Evolutionary conservation across 2,113 vertebrate genomes (phyloP), one percentile per base, ranked within the genome.

Genomic region (Semicossyphus pulcher): DNA sequence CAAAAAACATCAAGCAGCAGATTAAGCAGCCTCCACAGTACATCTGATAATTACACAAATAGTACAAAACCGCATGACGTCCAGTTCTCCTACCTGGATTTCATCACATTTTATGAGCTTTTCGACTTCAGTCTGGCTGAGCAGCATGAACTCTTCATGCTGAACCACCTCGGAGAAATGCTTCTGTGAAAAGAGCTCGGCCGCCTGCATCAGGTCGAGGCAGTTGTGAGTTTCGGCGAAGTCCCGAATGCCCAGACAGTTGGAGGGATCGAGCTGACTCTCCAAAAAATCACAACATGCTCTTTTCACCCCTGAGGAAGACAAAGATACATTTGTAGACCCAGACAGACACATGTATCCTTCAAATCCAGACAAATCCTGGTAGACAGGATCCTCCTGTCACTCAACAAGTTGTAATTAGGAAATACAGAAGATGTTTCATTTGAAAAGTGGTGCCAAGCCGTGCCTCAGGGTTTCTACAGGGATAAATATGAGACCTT

Each of bases 201-300:
- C 98, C 1, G 97, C 98, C 89, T 96, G 96, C 97, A 98, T 97
- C 89, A 99, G 92, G 89, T 99, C 98, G 10, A 99, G 94, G 85
- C 98, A 99, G 63, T 96, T 99, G 92, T 99, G 98, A 5, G 97
- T 98, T 90, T 99, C 98, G n/a, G 98, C 98, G 88, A 99, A 99
- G 92, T 99, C 97, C 5, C 97, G 94, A 81, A 99, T 99, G n/a
- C 98, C 98, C 87, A 99, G 93, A 86, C 98, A 99, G 91, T 99
- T 99, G 65, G 97, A 95, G 20, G 98, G 98, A 93, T 99, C 98
- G 53, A 99, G 89, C 85, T 99, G 98, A 90, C 96, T 96, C 92
- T 99, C 97, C 87, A 99, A 87, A 90, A 99, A 99, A 78, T 99
- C 98, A 83, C 98, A 99, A 88, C 98, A 99, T 11, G 98, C 98